Base-by-base conservation (phyloP, 2,797 vertebrate species). In the Sebastes dallii region DNA sequence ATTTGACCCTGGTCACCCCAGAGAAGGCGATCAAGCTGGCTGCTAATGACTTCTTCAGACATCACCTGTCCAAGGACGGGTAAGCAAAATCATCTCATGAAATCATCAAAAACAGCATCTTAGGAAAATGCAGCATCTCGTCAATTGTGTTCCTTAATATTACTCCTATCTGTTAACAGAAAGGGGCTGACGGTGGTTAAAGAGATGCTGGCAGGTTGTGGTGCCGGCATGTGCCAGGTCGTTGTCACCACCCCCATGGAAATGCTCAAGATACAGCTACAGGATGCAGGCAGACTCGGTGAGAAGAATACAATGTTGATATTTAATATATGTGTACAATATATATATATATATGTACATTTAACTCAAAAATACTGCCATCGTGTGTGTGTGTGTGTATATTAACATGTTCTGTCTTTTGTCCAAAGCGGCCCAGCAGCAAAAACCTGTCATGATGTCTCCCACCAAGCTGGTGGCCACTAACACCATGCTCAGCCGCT, bases 231-330 rank as follows among this genome's bases (percentile, higher is more conserved):
- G 91, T 96, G 95, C 58, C 96, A 97, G 74, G 96, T 97, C n/a
- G 58, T 97, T 66, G 60, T 97, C 77, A 97, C 96, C 10, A 97
- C 96, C 32, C 96, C 96, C 1, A 97, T 97, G 96, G 96, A 97
- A 84, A 97, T 97, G 96, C 95, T 97, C 5, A 97, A 97, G 92
- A 97, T 97, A 66, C 96, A 97, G 85, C 86, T 97, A 0, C 96
- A 97, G 83, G 96, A 97, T 78, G 96, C 96, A 8, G 96, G 96
- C 39, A 94, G 96, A 89, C 77, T 97, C 3, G 93, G 96, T 96
- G 78, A 91, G 90, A 25, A 55, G 3, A 56, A 12, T 3, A 14
- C 0, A 30, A 2, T 5, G 3, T 9, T 67, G 0, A 46, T 46
- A 11, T 6, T 18, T n/a, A n/a, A 2, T n/a, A 24, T 2, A 6